Evolutionary conservation across 2,113 vertebrate genomes (phyloP).

Genomic region (Barbus barbus): DNA sequence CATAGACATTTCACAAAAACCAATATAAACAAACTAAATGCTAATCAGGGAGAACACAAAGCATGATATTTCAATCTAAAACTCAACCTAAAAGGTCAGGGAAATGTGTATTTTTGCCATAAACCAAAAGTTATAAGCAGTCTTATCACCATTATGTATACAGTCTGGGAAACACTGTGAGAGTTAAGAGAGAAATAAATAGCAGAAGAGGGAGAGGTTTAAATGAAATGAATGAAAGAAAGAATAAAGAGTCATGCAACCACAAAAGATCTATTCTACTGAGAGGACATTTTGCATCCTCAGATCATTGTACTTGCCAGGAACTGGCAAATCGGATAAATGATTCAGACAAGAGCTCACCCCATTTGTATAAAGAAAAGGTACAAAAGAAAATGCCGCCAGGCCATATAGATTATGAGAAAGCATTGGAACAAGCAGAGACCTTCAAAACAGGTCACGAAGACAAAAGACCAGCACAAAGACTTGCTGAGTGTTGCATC

Average conservation of each 20-base stretch:
- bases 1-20: constrained; percentile 10
- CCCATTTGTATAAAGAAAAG: constrained; percentile 24
- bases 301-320: constrained; percentile 31
- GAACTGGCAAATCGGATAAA: constrained; percentile 29
- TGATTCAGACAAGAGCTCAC: neutral
- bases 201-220: constrained; percentile 1
- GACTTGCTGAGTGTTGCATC: neutral
- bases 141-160: constrained; percentile 12
- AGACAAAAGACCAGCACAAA: neutral
- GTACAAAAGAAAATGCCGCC: constrained; percentile 29
- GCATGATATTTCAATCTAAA: constrained; percentile 32
- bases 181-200: neutral
- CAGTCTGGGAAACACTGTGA: neutral
- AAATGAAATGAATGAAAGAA: constrained; percentile 11
- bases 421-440: constrained; percentile 6
- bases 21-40: constrained; percentile 20
- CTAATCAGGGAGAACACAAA: constrained; percentile 26
- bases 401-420: neutral
- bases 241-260: constrained; percentile 1
- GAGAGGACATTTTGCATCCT: neutral
- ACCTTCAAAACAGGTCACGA: constrained; percentile 18
- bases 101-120: constrained; percentile 31
- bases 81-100: constrained; percentile 41
- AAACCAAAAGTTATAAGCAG: constrained; percentile 44
- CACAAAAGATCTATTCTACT: constrained; percentile 23